Percentiles rank a stretch among this genome's conserved stretches.
Conservation (phyloP, 2,113 vertebrate species). For the Ammodytes marinus region DNA sequence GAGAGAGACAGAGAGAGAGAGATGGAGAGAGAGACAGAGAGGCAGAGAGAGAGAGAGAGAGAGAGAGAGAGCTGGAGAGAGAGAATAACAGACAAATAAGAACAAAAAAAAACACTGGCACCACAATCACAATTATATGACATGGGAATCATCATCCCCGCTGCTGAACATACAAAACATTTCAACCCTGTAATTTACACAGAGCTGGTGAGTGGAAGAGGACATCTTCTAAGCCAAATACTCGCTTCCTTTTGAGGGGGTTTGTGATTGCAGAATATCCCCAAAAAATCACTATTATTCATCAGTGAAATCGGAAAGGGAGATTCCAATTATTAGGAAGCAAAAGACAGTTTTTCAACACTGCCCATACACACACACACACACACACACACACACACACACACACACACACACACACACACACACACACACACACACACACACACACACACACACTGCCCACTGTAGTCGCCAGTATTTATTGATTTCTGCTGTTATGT, state of each 20-base stretch:
- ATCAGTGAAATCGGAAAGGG: constrained; percentile 46
- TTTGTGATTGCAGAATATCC: constrained; percentile 55
- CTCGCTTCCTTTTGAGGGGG: constrained; percentile 31
- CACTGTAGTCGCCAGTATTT: constrained; percentile 23
- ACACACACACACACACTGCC: neutral
- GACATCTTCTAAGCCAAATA: constrained; percentile 23
- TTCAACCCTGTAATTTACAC: constrained; percentile 64
- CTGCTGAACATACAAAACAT: constrained; percentile 67
- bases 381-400: no score
- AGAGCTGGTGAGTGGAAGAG: constrained; percentile 45
- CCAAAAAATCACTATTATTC: constrained; percentile 56
- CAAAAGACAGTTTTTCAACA: neutral
- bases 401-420: no score
- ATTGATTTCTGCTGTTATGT: constrained; percentile 46
- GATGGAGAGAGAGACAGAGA: constrained; percentile 37
- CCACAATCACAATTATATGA: constrained; percentile 8
- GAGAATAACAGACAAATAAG: constrained; percentile 37
- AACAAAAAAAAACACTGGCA: no score
- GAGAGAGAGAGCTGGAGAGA: constrained; percentile 43
- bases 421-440: no score
- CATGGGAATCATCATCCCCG: constrained; percentile 67
- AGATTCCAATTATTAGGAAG: constrained; percentile 64
- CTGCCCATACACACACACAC: no score
- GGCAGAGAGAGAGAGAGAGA: constrained; percentile 44
- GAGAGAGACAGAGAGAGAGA: constrained; percentile 58